These are phyloP conservation scores for Myotis myotis DNA, from an alignment of 2,797 vertebrate species.

Conservation along the genomic window DNA sequence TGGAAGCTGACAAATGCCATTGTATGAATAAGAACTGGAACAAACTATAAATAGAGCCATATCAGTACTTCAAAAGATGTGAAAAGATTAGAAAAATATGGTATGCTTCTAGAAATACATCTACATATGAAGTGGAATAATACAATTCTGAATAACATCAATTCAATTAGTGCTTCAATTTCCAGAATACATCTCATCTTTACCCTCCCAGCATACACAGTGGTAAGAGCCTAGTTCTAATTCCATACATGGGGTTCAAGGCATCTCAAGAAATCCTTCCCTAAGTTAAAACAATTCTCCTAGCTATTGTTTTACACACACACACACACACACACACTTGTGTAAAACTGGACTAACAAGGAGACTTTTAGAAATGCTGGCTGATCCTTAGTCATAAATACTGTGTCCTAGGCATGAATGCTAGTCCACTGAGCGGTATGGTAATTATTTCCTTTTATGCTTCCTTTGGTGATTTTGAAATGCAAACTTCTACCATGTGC, in stretches of 20 bases:
- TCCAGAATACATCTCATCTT: neutral
- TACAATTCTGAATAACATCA: neutral
- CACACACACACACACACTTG: neutral
- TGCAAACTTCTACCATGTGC: neutral
- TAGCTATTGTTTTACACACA: neutral
- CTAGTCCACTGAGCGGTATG: neutral
- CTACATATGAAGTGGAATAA: neutral
- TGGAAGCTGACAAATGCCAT: neutral
- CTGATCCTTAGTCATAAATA: neutral
- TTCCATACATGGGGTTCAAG: neutral
- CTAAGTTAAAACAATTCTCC: neutral
- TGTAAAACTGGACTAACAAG: neutral
- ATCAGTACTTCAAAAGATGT: neutral
- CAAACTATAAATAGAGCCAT: neutral
- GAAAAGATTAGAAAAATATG: neutral
- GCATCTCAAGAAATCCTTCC: neutral
- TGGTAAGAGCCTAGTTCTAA: neutral
- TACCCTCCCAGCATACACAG: neutral
- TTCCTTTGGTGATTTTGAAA: slow-evolving; percentile 21
- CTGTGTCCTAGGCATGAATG: neutral
- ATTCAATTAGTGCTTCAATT: neutral
- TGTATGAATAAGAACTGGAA: neutral
- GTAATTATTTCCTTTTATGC: neutral
- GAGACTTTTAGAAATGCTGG: neutral
- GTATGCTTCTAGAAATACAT: neutral